These are phyloP conservation scores for Sebastes ruberrimus DNA, from an alignment of 2,797 vertebrate species.

Conservation along the genomic window DNA sequence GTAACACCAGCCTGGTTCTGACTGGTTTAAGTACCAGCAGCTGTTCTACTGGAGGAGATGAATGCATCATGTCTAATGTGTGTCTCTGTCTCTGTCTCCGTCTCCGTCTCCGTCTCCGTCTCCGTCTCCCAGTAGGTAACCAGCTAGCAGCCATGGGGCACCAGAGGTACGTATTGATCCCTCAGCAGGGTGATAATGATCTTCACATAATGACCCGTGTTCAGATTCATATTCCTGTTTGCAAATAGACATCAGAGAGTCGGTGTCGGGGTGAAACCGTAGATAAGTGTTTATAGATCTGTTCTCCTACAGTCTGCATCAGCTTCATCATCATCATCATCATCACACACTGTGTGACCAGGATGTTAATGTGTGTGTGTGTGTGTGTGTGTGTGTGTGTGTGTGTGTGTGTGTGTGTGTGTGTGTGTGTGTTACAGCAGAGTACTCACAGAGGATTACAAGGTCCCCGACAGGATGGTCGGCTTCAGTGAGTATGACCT, in stretches of 20 bases:
- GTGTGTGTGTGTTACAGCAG: conserved; percentile 76
- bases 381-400: conserved; percentile 49
- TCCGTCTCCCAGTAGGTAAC: conserved; percentile 89
- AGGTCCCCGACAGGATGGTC: conserved; percentile 97
- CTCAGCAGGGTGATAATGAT: conserved; percentile 3
- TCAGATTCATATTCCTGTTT: conserved; percentile 38
- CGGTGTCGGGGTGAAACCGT: background rate
- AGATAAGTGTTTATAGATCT: conserved; percentile 57
- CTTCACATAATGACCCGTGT: conserved; percentile 1
- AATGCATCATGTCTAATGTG: background rate
- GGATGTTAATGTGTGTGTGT: conserved; percentile 16
- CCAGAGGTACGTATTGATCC: conserved; percentile 89
- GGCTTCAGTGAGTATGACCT: conserved; percentile 93
- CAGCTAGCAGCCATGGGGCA: conserved; percentile 95
- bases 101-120: background rate
- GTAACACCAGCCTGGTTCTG: too few relatives aligned
- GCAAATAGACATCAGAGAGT: conserved; percentile 28
- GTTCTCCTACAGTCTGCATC: conserved; percentile 23
- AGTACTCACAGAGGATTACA: conserved; percentile 95
- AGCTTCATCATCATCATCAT: conserved; percentile 49
- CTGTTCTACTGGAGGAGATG: too few relatives aligned
- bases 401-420: background rate
- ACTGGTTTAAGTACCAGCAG: too few relatives aligned
- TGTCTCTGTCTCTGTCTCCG: conserved; percentile 32
- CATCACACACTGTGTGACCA: background rate